Evolutionary conservation across 1,140 invertebrate genomes (phyloP).

Genomic region (Andrena cerasifolii): DNA sequence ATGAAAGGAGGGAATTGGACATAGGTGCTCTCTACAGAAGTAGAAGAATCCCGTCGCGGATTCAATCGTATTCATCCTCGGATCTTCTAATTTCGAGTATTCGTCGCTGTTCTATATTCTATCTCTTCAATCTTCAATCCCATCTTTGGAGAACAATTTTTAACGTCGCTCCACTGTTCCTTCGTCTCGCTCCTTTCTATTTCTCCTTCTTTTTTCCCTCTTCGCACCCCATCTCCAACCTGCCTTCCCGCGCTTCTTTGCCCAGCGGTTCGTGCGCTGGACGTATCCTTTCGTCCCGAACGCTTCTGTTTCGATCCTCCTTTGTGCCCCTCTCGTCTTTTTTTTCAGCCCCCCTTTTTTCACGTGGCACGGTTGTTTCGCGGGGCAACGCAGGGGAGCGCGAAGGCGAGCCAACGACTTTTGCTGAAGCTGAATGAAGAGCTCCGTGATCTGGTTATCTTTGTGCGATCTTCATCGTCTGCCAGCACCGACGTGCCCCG

Average conservation of each 20-base stretch:
- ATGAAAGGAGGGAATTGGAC: constrained; percentile 22
- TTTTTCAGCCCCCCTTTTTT: not conserved
- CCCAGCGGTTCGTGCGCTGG: constrained; percentile 8
- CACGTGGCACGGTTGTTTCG: constrained; percentile 30
- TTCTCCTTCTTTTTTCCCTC: not conserved
- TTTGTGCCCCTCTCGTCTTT: constrained; percentile 1
- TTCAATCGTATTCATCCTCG: not conserved
- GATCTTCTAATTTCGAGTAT: not conserved
- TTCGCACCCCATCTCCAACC: constrained; percentile 22
- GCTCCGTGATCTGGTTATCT: constrained; percentile 52
- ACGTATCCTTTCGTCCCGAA: constrained; percentile 14
- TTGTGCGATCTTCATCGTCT: constrained; percentile 43
- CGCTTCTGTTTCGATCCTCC: constrained; percentile 22
- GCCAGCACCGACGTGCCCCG: constrained; percentile 32
- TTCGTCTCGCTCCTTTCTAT: not conserved
- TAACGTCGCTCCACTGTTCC: too few species aligned
- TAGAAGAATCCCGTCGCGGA: not conserved
- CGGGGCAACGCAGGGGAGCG: constrained; percentile 22
- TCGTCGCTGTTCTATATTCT: too few species aligned
- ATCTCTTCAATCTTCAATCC: too few species aligned
- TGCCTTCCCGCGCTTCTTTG: constrained; percentile 14
- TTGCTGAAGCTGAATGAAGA: constrained; percentile 31
- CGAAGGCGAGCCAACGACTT: constrained; percentile 15
- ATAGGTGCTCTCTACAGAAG: too few species aligned
- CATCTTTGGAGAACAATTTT: too few species aligned